Percentiles rank a stretch among this genome's conserved stretches.
Conservation (phyloP, 2,113 vertebrate genomes). For the Oenanthe melanoleuca region DNA sequence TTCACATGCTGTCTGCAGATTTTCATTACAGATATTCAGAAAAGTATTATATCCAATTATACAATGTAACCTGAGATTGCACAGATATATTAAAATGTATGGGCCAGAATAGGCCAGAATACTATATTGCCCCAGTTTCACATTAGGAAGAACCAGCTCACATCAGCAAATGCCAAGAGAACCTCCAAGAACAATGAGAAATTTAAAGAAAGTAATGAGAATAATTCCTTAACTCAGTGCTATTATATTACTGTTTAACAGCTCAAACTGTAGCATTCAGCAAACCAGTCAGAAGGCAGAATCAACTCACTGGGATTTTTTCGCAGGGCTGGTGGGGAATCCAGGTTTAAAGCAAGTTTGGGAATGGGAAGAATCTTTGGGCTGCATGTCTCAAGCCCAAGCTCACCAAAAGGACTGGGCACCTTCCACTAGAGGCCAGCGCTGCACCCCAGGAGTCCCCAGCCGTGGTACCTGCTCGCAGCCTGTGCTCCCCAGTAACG, state of each 20-base stretch:
- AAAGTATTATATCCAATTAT: neutral
- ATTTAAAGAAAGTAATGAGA: neutral
- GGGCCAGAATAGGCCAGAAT: neutral
- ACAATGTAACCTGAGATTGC: neutral
- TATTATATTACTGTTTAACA: neutral
- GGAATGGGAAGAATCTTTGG: neutral
- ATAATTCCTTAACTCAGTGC: neutral
- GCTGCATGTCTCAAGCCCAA: neutral
- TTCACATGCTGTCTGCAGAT: neutral
- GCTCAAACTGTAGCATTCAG: neutral
- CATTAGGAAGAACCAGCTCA: neutral
- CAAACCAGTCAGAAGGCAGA: neutral
- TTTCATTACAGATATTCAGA: neutral
- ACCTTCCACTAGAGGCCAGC: constrained; percentile 7
- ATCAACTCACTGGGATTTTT: neutral
- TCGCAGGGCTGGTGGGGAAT: neutral
- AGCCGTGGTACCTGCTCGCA: rapidly evolving
- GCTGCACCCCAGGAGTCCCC: neutral
- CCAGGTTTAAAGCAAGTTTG: neutral
- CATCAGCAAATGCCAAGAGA: neutral
- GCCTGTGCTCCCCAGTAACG: neutral
- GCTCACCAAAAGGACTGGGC: rapidly evolving
- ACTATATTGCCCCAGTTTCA: neutral
- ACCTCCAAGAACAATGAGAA: neutral
- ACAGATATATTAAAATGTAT: neutral